Base-by-base conservation (phyloP, 1,140 invertebrate species). In the Nomia melanderi region DNA sequence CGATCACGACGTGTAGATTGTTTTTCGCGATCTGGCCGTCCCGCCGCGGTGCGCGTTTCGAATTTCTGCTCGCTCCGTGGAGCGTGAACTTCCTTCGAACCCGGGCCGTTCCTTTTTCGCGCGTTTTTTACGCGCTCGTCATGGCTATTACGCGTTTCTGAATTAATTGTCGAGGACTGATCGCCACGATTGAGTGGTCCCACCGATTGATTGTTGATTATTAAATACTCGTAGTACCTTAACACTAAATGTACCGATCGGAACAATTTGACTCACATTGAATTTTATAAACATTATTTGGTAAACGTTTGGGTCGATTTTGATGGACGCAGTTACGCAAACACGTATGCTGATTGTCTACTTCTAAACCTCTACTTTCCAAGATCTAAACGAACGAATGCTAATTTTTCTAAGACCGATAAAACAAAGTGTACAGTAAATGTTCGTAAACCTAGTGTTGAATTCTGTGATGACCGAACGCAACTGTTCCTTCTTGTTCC, bases 31-130 rank as follows among this genome's bases (percentile, higher is more conserved):
- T 69, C 14, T 8, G 20, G 7, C 39, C 63, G 44, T 14, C 41
- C 6, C 25, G 17, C 7, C 69, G 23, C 73, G 75, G 65, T 60
- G 29, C 64, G 70, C 64, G 77, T 84, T 81, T 76, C 76, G 54
- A 59, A 73, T 83, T 84, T 82, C 84, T 67, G 78, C 67, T 71
- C 75, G 82, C 66, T 81, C 76, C 60, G 56, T 78, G 31, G 71
- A 84, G 78, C 82, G 67, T 79, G 75, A 80, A 79, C 59, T 11
- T 65, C 39, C 56, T 57, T 75, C n/a, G 20, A 25, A 39, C n/a
- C 12, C 9, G 54, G 0, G 53, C 36, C n/a, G 50, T 53, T 25
- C 50, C 50, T 53, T 25, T 25, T 53, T 53, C 23, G 7, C 23
- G 50, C 2, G 50, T 23, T 53, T 53, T 53, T 53, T 53, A 9